Evolutionary conservation across 2,113 vertebrate species (phyloP).

Genomic region (Notarius lentiginosus): DNA sequence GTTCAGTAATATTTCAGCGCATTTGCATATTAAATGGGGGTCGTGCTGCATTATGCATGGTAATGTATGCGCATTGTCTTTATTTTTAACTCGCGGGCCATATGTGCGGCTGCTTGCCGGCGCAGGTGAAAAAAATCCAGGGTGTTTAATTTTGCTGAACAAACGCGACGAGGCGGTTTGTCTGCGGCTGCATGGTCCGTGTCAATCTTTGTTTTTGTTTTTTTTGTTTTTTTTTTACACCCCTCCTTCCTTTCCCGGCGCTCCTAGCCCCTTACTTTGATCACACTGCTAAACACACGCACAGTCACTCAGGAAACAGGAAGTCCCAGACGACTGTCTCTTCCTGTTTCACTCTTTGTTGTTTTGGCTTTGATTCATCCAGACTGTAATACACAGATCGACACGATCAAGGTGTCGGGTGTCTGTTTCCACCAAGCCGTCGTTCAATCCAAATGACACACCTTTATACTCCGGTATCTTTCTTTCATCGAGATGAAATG

Average conservation of each 20-base stretch:
- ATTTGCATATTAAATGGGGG: slow-evolving; percentile 98
- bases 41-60: slow-evolving; percentile 85
- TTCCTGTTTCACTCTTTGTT: slow-evolving; percentile 37
- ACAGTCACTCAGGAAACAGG: slow-evolving; percentile 40
- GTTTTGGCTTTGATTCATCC: neutral
- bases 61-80: slow-evolving; percentile 93
- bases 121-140: slow-evolving; percentile 78
- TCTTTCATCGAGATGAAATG: neutral
- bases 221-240: slow-evolving; percentile 47
- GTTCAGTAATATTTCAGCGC: slow-evolving; percentile 92
- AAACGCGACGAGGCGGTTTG: slow-evolving; percentile 66
- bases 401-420: neutral
- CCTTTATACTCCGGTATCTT: neutral
- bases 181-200: slow-evolving; percentile 58
- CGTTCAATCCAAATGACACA: neutral
- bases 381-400: slow-evolving; percentile 15
- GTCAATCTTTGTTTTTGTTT: slow-evolving; percentile 59
- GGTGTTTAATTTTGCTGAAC: slow-evolving; percentile 74
- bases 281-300: slow-evolving; percentile 52
- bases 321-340: slow-evolving; percentile 42
- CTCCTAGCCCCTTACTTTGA: slow-evolving; percentile 15
- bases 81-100: slow-evolving; percentile 91
- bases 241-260: neutral
- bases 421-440: neutral
- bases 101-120: slow-evolving; percentile 79